Evolutionary conservation across 2,888 invertebrate genomes (phyloP).

Genomic region (Dicranocentrus wangi): DNA sequence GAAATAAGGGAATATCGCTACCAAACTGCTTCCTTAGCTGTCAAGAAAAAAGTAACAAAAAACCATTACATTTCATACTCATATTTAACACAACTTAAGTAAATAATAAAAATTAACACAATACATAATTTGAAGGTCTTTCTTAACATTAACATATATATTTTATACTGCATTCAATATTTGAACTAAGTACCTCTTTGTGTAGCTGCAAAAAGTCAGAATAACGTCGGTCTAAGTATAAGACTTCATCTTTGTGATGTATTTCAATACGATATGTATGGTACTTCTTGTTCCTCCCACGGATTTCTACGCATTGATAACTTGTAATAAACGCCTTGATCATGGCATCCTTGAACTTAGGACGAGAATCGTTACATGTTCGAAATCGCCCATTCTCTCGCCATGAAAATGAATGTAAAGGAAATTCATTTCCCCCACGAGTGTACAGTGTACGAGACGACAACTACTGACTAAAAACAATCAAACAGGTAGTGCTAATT

Average conservation of each 20-base stretch:
- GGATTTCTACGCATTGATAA: conserved; percentile 68
- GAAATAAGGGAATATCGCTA: conserved; percentile 77
- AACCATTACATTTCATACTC: conserved; percentile 3
- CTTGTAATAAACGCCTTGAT: conserved; percentile 67
- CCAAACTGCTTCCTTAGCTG: conserved; percentile 77
- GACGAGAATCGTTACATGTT: neutral
- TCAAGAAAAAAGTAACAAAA: conserved; percentile 39
- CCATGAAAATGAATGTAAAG: neutral
- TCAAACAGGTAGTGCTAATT: no score
- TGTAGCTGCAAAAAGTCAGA: conserved; percentile 69
- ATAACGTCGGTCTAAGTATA: conserved; percentile 65
- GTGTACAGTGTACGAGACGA: no score
- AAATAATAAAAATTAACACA: conserved; percentile 9
- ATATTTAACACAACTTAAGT: neutral
- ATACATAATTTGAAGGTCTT: no score
- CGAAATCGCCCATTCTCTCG: neutral
- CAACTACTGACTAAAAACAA: no score
- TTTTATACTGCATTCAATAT: neutral
- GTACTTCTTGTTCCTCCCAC: conserved; percentile 64
- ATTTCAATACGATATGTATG: conserved; percentile 67
- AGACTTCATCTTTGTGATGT: conserved; percentile 56
- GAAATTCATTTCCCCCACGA: neutral
- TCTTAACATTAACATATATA: no score
- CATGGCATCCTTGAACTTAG: conserved; percentile 62
- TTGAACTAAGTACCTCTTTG: conserved; percentile 62